phyloP scores from a whole-genome alignment of 2,888 invertebrate species.

The Melanostoma mellinum region DNA sequence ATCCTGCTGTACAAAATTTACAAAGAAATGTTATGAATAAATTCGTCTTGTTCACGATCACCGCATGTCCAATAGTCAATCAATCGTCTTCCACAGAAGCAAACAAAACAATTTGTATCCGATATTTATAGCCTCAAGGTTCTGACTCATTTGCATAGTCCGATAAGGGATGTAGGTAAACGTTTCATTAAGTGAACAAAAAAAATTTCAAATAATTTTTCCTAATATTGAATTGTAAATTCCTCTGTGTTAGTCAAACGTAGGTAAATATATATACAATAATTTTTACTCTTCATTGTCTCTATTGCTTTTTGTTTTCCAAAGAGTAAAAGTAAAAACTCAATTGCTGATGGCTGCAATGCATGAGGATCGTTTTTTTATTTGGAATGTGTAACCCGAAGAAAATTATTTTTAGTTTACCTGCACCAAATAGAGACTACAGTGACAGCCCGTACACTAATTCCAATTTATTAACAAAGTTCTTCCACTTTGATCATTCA shows the following conservation, averaged over 20 bases:
- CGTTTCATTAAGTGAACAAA: neutral
- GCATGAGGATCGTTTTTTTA: constrained; percentile 33
- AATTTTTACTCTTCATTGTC: neutral
- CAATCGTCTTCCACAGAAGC: neutral
- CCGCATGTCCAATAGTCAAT: too few species aligned
- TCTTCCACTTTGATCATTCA: constrained; percentile 34
- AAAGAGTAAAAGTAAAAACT: constrained; percentile 50
- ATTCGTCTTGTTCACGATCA: too few species aligned
- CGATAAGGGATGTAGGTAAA: neutral
- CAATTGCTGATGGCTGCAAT: constrained; percentile 12
- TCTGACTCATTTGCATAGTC: constrained; percentile 51
- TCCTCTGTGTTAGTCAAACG: too few species aligned
- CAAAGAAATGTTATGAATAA: neutral
- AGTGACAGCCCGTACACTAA: constrained; percentile 27
- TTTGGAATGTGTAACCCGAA: constrained; percentile 14
- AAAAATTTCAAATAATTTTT: too few species aligned
- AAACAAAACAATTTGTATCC: constrained; percentile 3
- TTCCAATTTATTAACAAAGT: constrained; percentile 30
- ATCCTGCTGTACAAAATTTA: too few species aligned
- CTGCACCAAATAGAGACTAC: constrained; percentile 41
- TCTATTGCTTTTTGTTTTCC: constrained; percentile 25
- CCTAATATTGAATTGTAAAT: too few species aligned
- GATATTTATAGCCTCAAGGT: constrained; percentile 37
- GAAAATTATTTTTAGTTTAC: constrained; percentile 46
- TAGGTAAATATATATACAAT: too few species aligned